Evolutionary conservation across 1,140 invertebrate species (phyloP), one percentile per base, ranked within the genome.

Genomic region (Whitmania pigra): DNA sequence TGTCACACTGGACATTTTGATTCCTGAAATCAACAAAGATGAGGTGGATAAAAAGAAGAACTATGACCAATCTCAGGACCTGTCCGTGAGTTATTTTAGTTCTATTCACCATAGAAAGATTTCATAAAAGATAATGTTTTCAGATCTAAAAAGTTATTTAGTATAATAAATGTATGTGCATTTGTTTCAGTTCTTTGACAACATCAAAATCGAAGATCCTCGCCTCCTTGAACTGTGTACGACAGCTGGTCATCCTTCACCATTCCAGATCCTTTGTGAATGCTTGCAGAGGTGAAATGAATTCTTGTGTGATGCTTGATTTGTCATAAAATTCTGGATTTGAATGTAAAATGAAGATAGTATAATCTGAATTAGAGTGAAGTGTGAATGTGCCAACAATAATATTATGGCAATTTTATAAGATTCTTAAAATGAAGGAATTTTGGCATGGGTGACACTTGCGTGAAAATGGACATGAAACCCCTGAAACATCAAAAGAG

Each of bases 241-340:
- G 31, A 94, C 93, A 83, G 91, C 93, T 2, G 94, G 93, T 54
- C 93, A 96, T 82, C 93, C 93, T 0, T 90, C 91, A 5, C 94
- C 94, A 0, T 94, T 94, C 83, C 89, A 92, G 74, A 92, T 97
- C 73, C 83, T 97, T 66, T 84, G 93, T 53, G 94, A 92, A 13
- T 97, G 94, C 80, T 83, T 97, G 53, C 89, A 94, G 82, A 86
- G 91, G 80, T 86, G 76, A 74, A 25, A 31, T 17, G 15, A 11
- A 13, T 63, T 63, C 18, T 22, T 18, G 2, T 63, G 57, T 18
- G 11, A 15, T 63, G 57, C 22, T 22, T 63, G 57, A 25, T 57
- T 57, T 20, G 20, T 57, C 25, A 25, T 9, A 25, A 4, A 2
- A n/a, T 5, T 57, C 20, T 57, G 54, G 20, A 31, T 49, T 3